Evolutionary conservation across 2,888 invertebrate species (phyloP).

Genomic region (Tipula confusa): DNA sequence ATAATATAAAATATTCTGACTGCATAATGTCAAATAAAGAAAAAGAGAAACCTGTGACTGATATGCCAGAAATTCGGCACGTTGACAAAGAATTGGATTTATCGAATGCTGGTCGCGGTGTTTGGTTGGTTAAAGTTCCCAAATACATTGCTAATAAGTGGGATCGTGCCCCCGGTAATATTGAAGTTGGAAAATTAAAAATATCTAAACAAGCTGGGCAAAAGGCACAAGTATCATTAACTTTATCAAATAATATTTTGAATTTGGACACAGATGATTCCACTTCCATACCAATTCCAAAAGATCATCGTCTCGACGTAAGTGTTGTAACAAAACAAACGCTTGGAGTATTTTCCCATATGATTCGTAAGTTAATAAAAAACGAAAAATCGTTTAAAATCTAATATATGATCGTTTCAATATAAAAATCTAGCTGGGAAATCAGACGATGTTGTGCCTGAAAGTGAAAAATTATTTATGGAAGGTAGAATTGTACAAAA

Average conservation of each 20-base stretch:
- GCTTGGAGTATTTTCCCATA: constrained; percentile 87
- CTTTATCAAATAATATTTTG: constrained; percentile 74
- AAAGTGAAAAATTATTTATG: constrained; percentile 79
- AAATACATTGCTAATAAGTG: constrained; percentile 95
- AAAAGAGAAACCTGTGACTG: neutral
- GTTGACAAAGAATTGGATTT: constrained; percentile 80
- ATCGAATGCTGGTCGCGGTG: constrained; percentile 82
- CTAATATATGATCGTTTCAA: too few species aligned
- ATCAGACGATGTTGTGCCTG: constrained; percentile 65
- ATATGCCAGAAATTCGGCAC: constrained; percentile 45
- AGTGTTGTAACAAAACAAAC: constrained; percentile 88
- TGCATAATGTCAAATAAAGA: neutral
- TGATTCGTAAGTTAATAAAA: constrained; percentile 69
- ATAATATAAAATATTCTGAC: too few species aligned
- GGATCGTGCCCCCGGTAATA: constrained; percentile 84
- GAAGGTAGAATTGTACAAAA: constrained; percentile 96
- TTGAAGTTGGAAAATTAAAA: constrained; percentile 89
- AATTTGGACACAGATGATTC: constrained; percentile 74
- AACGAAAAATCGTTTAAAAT: neutral
- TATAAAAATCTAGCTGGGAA: constrained; percentile 41
- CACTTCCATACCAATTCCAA: constrained; percentile 81
- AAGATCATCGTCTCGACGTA: constrained; percentile 86
- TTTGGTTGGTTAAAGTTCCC: constrained; percentile 95
- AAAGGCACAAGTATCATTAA: constrained; percentile 82
- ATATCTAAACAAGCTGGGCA: constrained; percentile 77